Evolutionary conservation across 2,113 vertebrate genomes (phyloP), one percentile per base, ranked within the genome.

Genomic region (Trachemys scripta): DNA sequence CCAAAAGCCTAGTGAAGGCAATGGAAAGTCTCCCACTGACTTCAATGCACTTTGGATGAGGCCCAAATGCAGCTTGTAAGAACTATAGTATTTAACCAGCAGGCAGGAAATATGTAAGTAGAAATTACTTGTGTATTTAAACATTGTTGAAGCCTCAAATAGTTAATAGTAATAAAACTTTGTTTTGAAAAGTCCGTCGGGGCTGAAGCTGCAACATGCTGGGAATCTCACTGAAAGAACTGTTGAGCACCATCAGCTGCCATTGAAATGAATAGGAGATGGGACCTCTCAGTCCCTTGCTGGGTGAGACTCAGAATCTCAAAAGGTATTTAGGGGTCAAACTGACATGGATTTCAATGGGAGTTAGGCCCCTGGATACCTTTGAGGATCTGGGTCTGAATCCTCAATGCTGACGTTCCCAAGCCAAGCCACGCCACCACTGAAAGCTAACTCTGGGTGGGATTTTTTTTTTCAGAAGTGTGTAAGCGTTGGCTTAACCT

Each of bases 251-350:
- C 31, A 79, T 69, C 31, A 9, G 2, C 91, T 50, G 56, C 45
- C 82, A 47, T 65, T 91, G 87, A 35, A 82, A 31, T 54, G 65
- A 86, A 75, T 72, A 24, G 51, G 69, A 88, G 24, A 5, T 14
- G 0, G 25, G 78, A 90, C 35, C 42, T 83, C 31, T 0, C 87
- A 2, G 0, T 49, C 54, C 20, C 45, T 45, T 25, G 10, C 3
- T 38, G 65, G 9, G 84, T 53, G 49, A 17, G 75, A 45, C 57
- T 80, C 42, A 88, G 65, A 88, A 65, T 65, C 62, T 19, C 72
- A 20, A 6, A 69, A 35, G 16, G 17, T 38, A 20, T 20, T 69
- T n/a, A 38, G 35, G 16, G 65, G 35, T 38, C 65, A 20, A 69
- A 69, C 62, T 69, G 62, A 69, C 35, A 19, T 69, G 62, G 62